Evolutionary conservation across 2,797 vertebrate genomes (phyloP).

Genomic region (Pseudochirops corinnae): DNA sequence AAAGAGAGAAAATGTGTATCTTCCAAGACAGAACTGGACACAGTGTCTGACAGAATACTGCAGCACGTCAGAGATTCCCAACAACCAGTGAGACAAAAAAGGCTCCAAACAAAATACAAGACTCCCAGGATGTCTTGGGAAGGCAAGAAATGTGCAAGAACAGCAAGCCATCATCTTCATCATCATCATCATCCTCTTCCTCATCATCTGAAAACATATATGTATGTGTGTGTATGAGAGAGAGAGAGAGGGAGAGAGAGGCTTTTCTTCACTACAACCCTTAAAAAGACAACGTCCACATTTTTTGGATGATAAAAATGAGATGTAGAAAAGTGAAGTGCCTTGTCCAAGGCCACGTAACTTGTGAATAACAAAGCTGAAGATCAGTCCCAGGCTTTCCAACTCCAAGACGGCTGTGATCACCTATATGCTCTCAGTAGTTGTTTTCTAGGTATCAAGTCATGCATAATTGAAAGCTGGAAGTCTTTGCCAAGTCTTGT

Average conservation of each 20-base stretch:
- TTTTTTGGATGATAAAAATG: background rate
- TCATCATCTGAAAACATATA: background rate
- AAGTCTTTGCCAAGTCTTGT: background rate
- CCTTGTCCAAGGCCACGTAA: background rate
- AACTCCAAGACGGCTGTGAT: background rate
- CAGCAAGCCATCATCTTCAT: background rate
- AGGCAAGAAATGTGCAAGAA: background rate
- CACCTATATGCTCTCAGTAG: background rate
- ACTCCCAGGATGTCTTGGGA: background rate
- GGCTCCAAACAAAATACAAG: background rate
- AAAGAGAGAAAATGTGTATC: background rate
- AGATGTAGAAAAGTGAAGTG: background rate
- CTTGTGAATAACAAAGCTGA: background rate
- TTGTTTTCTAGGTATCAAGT: background rate
- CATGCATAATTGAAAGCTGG: background rate
- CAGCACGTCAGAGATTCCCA: background rate
- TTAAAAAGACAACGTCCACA: background rate
- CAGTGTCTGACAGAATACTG: background rate
- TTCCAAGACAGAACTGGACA: background rate
- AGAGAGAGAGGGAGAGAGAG: too few species aligned
- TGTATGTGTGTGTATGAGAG: too few species aligned
- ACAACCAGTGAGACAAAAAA: background rate
- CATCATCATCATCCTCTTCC: background rate
- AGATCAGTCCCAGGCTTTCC: background rate
- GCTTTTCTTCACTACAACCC: background rate